Percentiles rank a stretch among this genome's conserved stretches.
Conservation (phyloP, 2,113 vertebrate genomes). For the cat (Felis catus) region DNA sequence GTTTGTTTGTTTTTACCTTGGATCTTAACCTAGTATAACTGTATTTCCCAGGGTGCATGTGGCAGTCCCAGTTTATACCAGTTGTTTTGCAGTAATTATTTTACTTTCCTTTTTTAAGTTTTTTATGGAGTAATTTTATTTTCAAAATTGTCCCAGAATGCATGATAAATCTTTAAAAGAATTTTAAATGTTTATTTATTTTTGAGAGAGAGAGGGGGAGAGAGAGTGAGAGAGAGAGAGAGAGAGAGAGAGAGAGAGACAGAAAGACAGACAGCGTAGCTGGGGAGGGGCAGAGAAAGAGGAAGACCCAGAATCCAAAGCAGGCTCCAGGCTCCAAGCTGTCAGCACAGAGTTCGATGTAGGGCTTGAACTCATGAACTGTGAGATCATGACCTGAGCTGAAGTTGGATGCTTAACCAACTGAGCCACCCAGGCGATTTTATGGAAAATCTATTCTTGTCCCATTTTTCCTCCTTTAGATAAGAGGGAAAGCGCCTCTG, state of each 20-base stretch:
- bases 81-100: not conserved
- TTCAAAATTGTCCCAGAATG: not conserved
- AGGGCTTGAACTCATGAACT: too few species aligned
- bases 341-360: too few species aligned
- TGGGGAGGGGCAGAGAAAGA: too few species aligned
- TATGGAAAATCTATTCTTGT: not conserved
- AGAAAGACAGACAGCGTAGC: too few species aligned
- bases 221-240: too few species aligned
- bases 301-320: too few species aligned
- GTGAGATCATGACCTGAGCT: too few species aligned
- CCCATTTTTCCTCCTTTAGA: not conserved
- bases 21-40: not conserved
- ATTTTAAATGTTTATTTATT: too few species aligned
- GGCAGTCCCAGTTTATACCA: not conserved
- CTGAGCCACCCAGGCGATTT: not conserved
- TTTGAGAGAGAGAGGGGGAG: too few species aligned
- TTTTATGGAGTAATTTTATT: not conserved
- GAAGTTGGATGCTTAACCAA: too few species aligned
- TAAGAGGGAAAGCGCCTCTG: not conserved
- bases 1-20: not conserved
- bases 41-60: not conserved
- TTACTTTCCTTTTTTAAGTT: not conserved
- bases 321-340: too few species aligned
- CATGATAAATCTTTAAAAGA: not conserved
- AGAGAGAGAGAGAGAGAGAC: too few species aligned